Base-by-base conservation (phyloP, 2,888 invertebrate genomes). In the Drosophila flavopinicola region DNA sequence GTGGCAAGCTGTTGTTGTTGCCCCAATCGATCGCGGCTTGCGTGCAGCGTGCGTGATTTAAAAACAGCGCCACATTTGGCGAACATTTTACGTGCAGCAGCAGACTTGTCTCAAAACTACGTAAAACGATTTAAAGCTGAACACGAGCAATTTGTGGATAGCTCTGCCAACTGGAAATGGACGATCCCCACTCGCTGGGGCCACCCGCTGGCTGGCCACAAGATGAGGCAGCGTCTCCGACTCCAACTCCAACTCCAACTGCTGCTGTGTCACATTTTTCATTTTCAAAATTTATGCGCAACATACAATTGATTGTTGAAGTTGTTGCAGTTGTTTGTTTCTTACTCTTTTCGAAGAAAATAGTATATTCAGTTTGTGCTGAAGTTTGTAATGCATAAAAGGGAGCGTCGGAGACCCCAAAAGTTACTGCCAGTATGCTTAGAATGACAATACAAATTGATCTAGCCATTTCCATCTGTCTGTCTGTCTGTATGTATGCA, bases 1-100 rank as follows among this genome's bases (percentile, higher is more conserved):
- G 20, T 3, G 20, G n/a, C n/a, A n/a, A n/a, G n/a, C n/a, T n/a
- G n/a, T n/a, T n/a, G n/a, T n/a, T n/a, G n/a, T n/a, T 20, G 67
- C 37, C 48, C 42, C 80, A 84, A 86, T 87, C 78, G 87, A 87
- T 78, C 87, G 77, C 67, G 27, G 66, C 58, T 85, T 86, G 82
- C 88, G 86, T 71, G 66, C 68, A 48, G 67, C 67, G 57, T 72
- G 75, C 75, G 82, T 83, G 88, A 83, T 88, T 83, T 88, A 88
- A 87, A 88, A 83, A 83, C 82, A 88, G 82, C 82, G 87, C 80
- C 80, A 82, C 80, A 82, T 82, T 82, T 82, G 80, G 80, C 80
- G 53, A 83, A 85, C 80, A 83, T 83, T 83, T 85, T 83, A 83
- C 76, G 76, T 64, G 79, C n/a, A n/a, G n/a, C n/a, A n/a, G n/a